Percentiles rank a stretch among this genome's conserved stretches.
Conservation (phyloP, 1,140 invertebrate species). For the Orchesella cincta region DNA sequence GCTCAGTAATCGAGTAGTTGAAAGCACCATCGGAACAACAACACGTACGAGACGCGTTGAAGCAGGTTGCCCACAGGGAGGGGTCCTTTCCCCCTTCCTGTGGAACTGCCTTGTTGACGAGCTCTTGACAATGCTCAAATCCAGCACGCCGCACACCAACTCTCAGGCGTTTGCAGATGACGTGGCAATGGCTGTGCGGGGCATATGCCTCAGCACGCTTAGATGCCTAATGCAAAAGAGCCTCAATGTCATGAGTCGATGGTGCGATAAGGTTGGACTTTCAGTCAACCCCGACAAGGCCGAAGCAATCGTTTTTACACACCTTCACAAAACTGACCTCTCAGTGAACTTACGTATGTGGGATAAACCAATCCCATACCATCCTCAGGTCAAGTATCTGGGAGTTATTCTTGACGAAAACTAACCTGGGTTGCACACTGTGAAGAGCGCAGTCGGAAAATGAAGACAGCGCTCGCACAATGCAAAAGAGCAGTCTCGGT, state of each 20-base stretch:
- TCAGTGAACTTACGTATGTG: not conserved
- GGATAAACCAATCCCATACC: not conserved
- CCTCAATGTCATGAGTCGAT: not conserved
- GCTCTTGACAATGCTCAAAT: constrained; percentile 4
- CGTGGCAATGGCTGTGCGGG: not conserved
- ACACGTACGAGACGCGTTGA: not conserved
- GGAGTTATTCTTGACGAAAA: constrained; percentile 38
- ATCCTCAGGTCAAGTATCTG: constrained; percentile 18
- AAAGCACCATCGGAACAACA: not conserved
- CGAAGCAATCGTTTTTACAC: constrained; percentile 21
- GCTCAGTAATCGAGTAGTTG: constrained; percentile 15
- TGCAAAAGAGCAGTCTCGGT: constrained; percentile 30
- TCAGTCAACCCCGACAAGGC: not conserved
- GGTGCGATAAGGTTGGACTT: constrained; percentile 19
- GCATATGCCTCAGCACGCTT: not conserved
- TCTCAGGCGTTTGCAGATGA: constrained; percentile 37
- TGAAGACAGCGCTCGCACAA: not conserved
- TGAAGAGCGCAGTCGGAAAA: not conserved
- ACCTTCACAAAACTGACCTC: not conserved
- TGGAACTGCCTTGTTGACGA: constrained; percentile 37
- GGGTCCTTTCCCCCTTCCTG: constrained; percentile 36
- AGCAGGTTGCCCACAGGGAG: constrained; percentile 39
- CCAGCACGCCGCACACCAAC: not conserved
- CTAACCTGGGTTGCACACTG: constrained; percentile 31
- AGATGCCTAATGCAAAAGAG: not conserved